These are phyloP conservation scores for Pitangus sulphuratus DNA, from an alignment of 2,797 vertebrate species.

Conservation along the genomic window DNA sequence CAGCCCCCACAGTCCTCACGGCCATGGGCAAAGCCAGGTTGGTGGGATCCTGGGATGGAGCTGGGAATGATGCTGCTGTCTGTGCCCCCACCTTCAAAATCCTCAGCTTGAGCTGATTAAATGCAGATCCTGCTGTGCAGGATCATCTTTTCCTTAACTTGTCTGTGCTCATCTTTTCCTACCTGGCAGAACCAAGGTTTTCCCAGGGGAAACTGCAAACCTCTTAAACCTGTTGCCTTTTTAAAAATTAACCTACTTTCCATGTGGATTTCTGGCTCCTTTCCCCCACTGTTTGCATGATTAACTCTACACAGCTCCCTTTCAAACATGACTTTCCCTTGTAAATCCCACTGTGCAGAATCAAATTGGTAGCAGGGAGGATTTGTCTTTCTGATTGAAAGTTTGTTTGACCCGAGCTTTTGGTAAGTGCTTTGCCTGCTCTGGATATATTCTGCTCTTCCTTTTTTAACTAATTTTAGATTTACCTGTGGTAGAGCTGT, in stretches of 20 bases:
- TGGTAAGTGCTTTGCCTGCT: conserved; percentile 24
- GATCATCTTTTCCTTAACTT: not conserved
- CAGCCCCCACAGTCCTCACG: not conserved
- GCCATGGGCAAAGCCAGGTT: accelerated
- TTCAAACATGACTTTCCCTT: conserved; percentile 34
- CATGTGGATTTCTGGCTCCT: conserved; percentile 45
- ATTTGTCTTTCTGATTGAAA: conserved; percentile 65
- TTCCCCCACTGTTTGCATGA: conserved; percentile 56
- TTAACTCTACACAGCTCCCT: conserved; percentile 50
- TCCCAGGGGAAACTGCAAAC: conserved; percentile 29
- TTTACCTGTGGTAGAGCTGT: conserved; percentile 16
- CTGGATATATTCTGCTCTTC: not conserved
- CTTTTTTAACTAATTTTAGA: conserved; percentile 46
- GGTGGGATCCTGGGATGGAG: not conserved
- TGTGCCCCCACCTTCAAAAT: not conserved
- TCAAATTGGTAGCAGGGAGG: conserved; percentile 1
- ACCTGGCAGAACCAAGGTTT: not conserved
- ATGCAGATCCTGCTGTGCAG: not conserved
- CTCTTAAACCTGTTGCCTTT: conserved; percentile 50
- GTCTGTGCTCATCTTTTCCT: not conserved
- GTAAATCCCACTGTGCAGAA: conserved; percentile 57
- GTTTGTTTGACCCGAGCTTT: conserved; percentile 53
- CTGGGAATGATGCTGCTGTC: not conserved
- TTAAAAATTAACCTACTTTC: conserved; percentile 69
- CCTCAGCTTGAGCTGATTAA: not conserved